Percentiles rank a stretch among this genome's conserved stretches.
These are phyloP conservation scores for Sycophila texana DNA, from an alignment of 2,888 invertebrate genomes.

Conservation along the genomic window DNA sequence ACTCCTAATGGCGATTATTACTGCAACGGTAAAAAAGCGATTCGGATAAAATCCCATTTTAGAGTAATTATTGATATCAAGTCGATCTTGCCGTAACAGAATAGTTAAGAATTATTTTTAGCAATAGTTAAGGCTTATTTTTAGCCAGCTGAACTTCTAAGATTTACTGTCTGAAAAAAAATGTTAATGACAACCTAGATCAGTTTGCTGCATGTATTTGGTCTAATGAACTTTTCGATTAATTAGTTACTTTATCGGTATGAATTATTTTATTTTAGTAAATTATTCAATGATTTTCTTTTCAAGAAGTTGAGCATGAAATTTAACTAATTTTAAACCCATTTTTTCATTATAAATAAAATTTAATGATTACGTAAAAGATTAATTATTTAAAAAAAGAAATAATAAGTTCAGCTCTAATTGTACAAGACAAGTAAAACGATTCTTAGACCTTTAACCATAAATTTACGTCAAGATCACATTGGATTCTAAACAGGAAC, in stretches of 20 bases:
- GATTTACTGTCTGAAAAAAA: slow-evolving; percentile 5
- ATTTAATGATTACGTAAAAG: too few relatives aligned
- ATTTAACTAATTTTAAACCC: too few relatives aligned
- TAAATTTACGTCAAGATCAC: not conserved
- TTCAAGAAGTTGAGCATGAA: too few relatives aligned
- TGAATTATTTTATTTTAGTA: too few relatives aligned
- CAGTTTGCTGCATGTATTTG: slow-evolving; percentile 15
- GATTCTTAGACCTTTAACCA: too few relatives aligned
- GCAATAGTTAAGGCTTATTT: not conserved
- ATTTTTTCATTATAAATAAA: too few relatives aligned
- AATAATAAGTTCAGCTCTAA: too few relatives aligned
- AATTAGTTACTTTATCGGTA: slow-evolving; percentile 27
- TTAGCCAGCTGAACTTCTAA: not conserved
- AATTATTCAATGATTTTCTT: too few relatives aligned
- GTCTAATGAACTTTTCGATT: slow-evolving; percentile 52
- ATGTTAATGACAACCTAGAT: slow-evolving; percentile 5
- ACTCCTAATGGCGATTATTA: slow-evolving; percentile 27
- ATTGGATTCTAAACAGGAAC: not conserved
- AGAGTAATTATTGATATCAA: slow-evolving; percentile 5
- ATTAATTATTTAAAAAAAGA: too few relatives aligned
- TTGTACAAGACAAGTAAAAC: too few relatives aligned
- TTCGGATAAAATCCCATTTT: slow-evolving; percentile 7
- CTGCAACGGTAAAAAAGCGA: not conserved
- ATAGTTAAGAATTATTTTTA: not conserved
- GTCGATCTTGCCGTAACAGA: too few relatives aligned